Evolutionary conservation across 1,140 invertebrate genomes (phyloP).

Genomic region (Leptinotarsa texana): DNA sequence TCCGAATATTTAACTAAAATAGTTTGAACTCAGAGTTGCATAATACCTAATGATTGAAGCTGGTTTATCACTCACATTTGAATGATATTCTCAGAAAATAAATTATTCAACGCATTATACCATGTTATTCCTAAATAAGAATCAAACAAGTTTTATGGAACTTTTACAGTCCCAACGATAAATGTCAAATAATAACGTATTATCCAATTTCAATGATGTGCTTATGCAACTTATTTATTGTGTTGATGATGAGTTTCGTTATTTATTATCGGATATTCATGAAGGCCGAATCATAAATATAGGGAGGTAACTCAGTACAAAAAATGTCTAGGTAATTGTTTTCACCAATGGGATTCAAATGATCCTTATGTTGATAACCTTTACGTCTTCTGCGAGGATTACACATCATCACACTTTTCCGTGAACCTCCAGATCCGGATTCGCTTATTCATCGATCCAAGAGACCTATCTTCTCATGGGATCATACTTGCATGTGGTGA

Average conservation of each 20-base stretch:
- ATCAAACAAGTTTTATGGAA: too few relatives aligned
- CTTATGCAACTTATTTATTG: background rate
- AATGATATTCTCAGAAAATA: too few relatives aligned
- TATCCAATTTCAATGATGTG: background rate
- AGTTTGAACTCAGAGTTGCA: too few relatives aligned
- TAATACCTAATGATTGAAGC: too few relatives aligned
- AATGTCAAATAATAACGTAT: background rate
- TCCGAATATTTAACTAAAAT: too few relatives aligned
- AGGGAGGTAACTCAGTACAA: background rate
- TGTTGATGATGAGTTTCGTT: background rate
- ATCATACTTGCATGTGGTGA: too few relatives aligned
- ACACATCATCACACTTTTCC: background rate
- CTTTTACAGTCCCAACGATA: background rate
- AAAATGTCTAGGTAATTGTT: background rate
- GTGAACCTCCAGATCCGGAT: too few relatives aligned
- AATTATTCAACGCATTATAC: too few relatives aligned
- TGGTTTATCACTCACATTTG: too few relatives aligned
- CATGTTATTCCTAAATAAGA: too few relatives aligned
- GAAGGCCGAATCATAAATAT: background rate
- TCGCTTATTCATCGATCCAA: too few relatives aligned
- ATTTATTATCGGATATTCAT: background rate
- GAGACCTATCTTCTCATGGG: too few relatives aligned
- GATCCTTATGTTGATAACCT: background rate
- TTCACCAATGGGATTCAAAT: background rate
- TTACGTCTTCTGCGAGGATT: background rate